phyloP scores from a whole-genome alignment of 1,140 invertebrate species.

The Diabrotica virgifera region DNA sequence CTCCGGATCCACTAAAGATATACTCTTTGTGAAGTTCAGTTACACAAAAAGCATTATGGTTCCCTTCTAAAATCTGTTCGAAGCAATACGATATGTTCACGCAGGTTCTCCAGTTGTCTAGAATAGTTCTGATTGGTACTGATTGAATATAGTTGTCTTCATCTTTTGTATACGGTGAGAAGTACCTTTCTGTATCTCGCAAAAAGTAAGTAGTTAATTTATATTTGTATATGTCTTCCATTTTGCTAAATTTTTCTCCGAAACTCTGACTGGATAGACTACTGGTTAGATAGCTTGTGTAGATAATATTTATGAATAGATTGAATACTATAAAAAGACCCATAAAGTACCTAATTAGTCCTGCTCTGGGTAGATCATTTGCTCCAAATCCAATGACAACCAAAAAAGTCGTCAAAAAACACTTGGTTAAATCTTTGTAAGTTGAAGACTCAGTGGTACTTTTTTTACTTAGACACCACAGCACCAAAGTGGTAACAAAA shows the following conservation, averaged over 20 bases:
- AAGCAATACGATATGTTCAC: neutral
- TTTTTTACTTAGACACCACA: constrained; percentile 10
- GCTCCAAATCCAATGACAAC: constrained; percentile 7
- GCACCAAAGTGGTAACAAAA: constrained; percentile 3
- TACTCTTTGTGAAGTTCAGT: constrained; percentile 12
- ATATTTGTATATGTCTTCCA: constrained; percentile 13
- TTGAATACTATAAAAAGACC: constrained; percentile 11
- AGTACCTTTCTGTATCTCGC: neutral
- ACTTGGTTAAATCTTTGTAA: neutral
- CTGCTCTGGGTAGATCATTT: constrained; percentile 4
- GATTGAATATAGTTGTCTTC: neutral
- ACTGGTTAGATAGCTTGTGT: constrained; percentile 14
- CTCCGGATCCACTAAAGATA: neutral
- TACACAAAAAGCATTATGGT: constrained; percentile 7
- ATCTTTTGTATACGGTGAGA: neutral
- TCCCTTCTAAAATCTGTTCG: constrained; percentile 1
- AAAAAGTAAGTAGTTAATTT: constrained; percentile 14
- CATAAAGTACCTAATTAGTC: constrained; percentile 5
- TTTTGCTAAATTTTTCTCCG: constrained; percentile 4
- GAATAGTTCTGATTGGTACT: constrained; percentile 4
- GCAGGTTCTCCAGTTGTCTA: constrained; percentile 11
- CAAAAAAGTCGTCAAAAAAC: constrained; percentile 5
- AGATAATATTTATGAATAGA: constrained; percentile 6
- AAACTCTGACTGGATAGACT: constrained; percentile 10
- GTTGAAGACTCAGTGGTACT: neutral